Evolutionary conservation across 2,888 invertebrate species (phyloP).

Genomic region (Euproctis similis): DNA sequence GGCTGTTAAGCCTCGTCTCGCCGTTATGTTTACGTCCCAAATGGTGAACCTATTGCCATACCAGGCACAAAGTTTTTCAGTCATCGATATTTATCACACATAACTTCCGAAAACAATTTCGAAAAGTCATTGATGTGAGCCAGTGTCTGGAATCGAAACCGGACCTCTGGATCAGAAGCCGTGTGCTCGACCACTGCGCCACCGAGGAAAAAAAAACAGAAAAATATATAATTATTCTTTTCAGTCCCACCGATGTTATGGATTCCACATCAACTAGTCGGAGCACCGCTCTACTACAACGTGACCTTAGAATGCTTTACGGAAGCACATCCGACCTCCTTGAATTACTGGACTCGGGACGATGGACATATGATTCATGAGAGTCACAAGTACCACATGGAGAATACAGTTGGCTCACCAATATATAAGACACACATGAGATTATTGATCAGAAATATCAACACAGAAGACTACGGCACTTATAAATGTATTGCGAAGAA

Average conservation of each 20-base stretch:
- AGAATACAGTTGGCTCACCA: conserved; percentile 80
- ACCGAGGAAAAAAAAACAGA: too few relatives aligned
- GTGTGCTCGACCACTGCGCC: too few relatives aligned
- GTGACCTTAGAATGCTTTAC: conserved; percentile 92
- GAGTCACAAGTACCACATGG: conserved; percentile 86
- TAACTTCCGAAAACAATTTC: too few relatives aligned
- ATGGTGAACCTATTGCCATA: too few relatives aligned
- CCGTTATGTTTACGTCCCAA: too few relatives aligned
- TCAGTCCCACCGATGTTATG: conserved; percentile 93
- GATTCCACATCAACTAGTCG: conserved; percentile 93
- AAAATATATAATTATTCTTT: too few relatives aligned
- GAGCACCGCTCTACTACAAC: conserved; percentile 87
- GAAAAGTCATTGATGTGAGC: too few relatives aligned
- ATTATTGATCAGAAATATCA: conserved; percentile 85
- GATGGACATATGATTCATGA: conserved; percentile 93
- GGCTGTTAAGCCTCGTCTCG: too few relatives aligned
- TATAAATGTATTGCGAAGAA: conserved; percentile 94
- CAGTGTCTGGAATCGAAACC: too few relatives aligned
- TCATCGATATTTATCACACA: too few relatives aligned
- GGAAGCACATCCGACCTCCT: conserved; percentile 92
- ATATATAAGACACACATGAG: conserved; percentile 92
- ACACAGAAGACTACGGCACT: conserved; percentile 87
- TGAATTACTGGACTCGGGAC: conserved; percentile 93
- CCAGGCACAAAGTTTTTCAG: too few relatives aligned
- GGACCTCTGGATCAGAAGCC: too few relatives aligned